A percentile compares a stretch with the other conserved stretches of the same genome.
These are phyloP conservation scores for Drosophila demipolita DNA, from an alignment of 2,888 invertebrate species.

Conservation along the genomic window DNA sequence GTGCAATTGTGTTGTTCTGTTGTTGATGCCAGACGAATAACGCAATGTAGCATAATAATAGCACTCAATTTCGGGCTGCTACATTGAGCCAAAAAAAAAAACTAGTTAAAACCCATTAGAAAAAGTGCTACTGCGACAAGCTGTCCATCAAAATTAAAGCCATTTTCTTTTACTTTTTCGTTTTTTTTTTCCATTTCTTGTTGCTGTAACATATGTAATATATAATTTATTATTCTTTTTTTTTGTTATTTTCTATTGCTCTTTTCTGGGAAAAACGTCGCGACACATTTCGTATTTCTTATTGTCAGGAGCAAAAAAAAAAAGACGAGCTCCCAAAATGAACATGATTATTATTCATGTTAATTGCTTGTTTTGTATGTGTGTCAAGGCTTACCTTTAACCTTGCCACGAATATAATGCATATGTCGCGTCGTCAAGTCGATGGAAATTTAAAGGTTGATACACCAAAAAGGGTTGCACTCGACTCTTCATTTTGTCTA, in stretches of 20 bases:
- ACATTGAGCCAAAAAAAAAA: constrained; percentile 14
- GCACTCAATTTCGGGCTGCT: constrained; percentile 41
- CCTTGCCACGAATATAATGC: constrained; percentile 56
- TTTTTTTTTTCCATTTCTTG: not conserved
- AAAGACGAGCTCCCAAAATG: constrained; percentile 18
- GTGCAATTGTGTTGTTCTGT: constrained; percentile 4
- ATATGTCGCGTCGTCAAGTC: constrained; percentile 69
- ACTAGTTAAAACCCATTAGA: constrained; percentile 53
- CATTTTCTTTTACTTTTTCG: constrained; percentile 3
- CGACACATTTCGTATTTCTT: constrained; percentile 44
- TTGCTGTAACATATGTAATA: constrained; percentile 20
- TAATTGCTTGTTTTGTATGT: constrained; percentile 73
- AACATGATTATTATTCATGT: constrained; percentile 68
- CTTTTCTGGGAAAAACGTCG: constrained; percentile 23
- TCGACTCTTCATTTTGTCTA: constrained; percentile 23
- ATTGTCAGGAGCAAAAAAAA: constrained; percentile 1
- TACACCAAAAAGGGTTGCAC: constrained; percentile 61
- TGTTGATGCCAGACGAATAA: constrained; percentile 3
- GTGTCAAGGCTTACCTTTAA: constrained; percentile 38
- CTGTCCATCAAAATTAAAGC: constrained; percentile 58
- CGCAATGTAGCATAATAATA: constrained; percentile 10
- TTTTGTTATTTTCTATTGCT: constrained; percentile 11
- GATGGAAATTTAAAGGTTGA: not conserved
- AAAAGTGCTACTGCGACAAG: constrained; percentile 39
- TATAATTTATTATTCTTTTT: constrained; percentile 45